phyloP scores from a whole-genome alignment of 2,888 invertebrate genomes.

The Harpagoxenus sublaevis region DNA sequence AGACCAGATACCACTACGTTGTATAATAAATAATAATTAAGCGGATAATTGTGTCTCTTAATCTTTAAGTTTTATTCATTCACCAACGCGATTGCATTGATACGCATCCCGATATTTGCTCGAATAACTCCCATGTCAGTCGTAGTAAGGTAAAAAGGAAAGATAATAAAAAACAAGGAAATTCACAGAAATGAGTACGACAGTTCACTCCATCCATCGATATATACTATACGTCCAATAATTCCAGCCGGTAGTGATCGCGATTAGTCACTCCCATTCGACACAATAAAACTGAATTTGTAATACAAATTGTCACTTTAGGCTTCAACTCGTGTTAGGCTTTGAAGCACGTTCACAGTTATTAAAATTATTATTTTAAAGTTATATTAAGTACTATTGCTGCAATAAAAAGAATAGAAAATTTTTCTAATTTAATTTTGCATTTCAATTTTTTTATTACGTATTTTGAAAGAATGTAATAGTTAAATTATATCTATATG shows the following conservation, averaged over 20 bases:
- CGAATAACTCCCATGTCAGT: conserved; percentile 82
- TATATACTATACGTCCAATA: background rate
- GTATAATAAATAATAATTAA: conserved; percentile 67
- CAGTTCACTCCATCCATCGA: conserved; percentile 15
- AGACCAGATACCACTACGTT: conserved; percentile 64
- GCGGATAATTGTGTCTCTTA: conserved; percentile 67
- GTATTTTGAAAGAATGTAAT: background rate
- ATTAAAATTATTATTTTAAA: conserved; percentile 8
- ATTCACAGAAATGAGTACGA: conserved; percentile 10
- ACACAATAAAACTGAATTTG: background rate
- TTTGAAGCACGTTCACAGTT: background rate
- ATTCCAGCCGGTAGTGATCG: background rate
- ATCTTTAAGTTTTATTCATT: conserved; percentile 74
- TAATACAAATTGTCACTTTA: background rate
- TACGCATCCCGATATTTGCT: conserved; percentile 81
- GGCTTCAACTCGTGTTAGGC: no score
- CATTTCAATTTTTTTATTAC: background rate
- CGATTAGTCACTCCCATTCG: conserved; percentile 10
- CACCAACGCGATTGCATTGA: conserved; percentile 74
- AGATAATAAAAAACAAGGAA: conserved; percentile 54
- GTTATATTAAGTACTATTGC: background rate
- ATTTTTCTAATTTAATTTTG: background rate
- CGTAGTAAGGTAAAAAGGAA: conserved; percentile 76
- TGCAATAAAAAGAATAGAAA: background rate
- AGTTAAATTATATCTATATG: background rate